Evolutionary conservation across 1,140 invertebrate species (phyloP).

Genomic region (Leptinotarsa lineolata): DNA sequence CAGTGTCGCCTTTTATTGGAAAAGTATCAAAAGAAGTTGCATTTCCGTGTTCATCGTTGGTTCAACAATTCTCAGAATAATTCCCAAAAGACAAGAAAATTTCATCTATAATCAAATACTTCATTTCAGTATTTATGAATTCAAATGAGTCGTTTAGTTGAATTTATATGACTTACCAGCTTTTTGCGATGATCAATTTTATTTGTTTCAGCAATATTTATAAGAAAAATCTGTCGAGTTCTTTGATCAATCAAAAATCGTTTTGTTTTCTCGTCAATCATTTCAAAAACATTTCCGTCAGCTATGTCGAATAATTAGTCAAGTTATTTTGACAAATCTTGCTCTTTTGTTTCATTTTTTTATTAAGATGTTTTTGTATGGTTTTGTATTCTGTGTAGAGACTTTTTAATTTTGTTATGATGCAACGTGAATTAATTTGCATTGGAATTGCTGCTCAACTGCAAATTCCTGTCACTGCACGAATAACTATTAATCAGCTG

Average conservation of each 20-base stretch:
- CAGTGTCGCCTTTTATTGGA: too few species aligned
- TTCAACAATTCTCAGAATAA: too few species aligned
- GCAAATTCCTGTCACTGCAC: not conserved
- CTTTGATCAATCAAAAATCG: constrained; percentile 24
- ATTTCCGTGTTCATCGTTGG: too few species aligned
- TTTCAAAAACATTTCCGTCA: not conserved
- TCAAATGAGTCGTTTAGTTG: not conserved
- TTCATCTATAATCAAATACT: too few species aligned
- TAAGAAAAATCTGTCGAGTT: constrained; percentile 18
- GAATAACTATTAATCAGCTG: too few species aligned
- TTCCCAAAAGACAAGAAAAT: too few species aligned
- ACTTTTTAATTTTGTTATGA: constrained; percentile 17
- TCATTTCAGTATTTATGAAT: too few species aligned
- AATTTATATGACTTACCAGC: not conserved
- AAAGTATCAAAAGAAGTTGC: too few species aligned
- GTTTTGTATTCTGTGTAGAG: constrained; percentile 17
- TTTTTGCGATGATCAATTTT: not conserved
- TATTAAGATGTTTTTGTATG: constrained; percentile 21
- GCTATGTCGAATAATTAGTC: constrained; percentile 23
- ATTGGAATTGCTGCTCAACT: not conserved
- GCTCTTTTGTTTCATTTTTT: constrained; percentile 6
- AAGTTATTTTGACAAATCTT: constrained; percentile 2
- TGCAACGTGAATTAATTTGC: constrained; percentile 7
- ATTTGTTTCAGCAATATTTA: constrained; percentile 10
- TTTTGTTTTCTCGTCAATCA: constrained; percentile 8